Evolutionary conservation across 2,113 vertebrate genomes (phyloP).

Genomic region (Verasper variegatus): DNA sequence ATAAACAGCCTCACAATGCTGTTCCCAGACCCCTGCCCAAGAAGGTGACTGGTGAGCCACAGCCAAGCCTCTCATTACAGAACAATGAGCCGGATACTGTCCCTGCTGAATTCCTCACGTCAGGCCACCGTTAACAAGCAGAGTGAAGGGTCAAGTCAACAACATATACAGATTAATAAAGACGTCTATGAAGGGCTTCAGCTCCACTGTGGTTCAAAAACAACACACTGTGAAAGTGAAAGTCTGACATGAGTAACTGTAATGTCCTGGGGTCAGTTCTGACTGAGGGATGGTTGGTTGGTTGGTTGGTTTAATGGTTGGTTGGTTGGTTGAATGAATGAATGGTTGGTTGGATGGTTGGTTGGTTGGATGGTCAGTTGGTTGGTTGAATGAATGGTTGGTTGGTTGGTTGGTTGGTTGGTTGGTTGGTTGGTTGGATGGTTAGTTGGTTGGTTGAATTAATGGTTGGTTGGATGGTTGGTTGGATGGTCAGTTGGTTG

Average conservation of each 20-base stretch:
- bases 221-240: not conserved
- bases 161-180: slow-evolving; percentile 54
- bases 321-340: too few species aligned
- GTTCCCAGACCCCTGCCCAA: slow-evolving; percentile 67
- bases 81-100: slow-evolving; percentile 81
- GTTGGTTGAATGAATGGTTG: too few species aligned
- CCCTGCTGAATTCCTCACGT: slow-evolving; percentile 22
- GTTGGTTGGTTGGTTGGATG: too few species aligned
- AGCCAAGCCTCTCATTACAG: slow-evolving; percentile 63
- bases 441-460: too few species aligned
- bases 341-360: too few species aligned
- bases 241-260: not conserved
- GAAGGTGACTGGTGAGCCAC: slow-evolving; percentile 59
- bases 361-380: too few species aligned
- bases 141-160: slow-evolving; percentile 27
- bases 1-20: slow-evolving; percentile 30
- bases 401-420: too few species aligned
- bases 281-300: too few species aligned
- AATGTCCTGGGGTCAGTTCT: too few species aligned
- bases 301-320: too few species aligned
- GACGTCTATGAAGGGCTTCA: slow-evolving; percentile 14
- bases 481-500: too few species aligned
- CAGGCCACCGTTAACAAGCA: slow-evolving; percentile 55
- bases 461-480: too few species aligned
- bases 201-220: not conserved